Conservation (phyloP, 2,797 vertebrate genomes). For the Aplochiton taeniatus region DNA sequence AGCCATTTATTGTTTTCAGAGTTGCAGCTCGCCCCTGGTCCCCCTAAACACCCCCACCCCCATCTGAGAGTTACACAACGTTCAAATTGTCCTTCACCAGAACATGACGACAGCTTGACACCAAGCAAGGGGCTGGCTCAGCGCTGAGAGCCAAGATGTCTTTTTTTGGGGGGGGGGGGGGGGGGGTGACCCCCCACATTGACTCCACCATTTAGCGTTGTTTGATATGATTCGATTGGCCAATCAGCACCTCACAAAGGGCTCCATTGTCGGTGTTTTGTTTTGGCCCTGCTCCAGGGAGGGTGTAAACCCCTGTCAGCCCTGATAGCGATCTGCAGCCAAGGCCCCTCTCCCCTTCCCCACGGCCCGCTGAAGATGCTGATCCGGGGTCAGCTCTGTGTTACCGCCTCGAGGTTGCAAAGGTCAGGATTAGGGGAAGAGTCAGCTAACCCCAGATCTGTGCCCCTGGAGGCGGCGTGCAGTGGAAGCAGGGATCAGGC, state of each 20-base stretch:
- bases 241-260: conserved; percentile 70
- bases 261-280: conserved; percentile 56
- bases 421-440: conserved; percentile 57
- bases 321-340: conserved; percentile 75
- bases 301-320: conserved; percentile 65
- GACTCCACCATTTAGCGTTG: conserved; percentile 66
- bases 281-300: conserved; percentile 66
- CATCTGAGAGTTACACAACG: conserved; percentile 27
- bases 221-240: conserved; percentile 71
- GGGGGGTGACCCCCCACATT: conserved; percentile 46
- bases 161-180: background rate
- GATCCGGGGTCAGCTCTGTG: conserved; percentile 63
- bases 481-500: conserved; percentile 64
- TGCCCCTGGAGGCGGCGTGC: conserved; percentile 65
- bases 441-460: conserved; percentile 63
- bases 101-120: conserved; percentile 41
- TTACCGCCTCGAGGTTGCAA: conserved; percentile 48
- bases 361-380: conserved; percentile 55
- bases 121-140: conserved; percentile 45
- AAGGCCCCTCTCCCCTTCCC: conserved; percentile 63
- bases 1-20: conserved; percentile 33
- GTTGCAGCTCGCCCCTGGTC: conserved; percentile 27
- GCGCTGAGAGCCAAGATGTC: conserved; percentile 40
- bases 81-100: conserved; percentile 24
- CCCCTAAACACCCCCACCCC: conserved; percentile 40